These are phyloP conservation scores for Campylorhamphus procurvoides DNA, from an alignment of 2,113 vertebrate species.

Conservation along the genomic window DNA sequence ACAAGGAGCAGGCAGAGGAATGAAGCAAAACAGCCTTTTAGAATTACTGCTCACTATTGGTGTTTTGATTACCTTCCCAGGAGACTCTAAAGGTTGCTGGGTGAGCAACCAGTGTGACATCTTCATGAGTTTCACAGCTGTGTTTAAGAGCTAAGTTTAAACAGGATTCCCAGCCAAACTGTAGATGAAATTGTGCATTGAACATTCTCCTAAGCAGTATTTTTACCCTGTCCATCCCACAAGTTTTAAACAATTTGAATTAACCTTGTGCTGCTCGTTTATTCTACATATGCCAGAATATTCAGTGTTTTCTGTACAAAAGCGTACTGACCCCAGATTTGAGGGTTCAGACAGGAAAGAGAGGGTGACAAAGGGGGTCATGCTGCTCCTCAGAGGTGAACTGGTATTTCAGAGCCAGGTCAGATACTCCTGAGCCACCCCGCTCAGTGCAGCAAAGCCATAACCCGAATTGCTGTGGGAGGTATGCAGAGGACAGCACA, in stretches of 20 bases:
- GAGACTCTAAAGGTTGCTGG: background rate
- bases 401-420: background rate
- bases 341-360: background rate
- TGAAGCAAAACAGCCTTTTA: background rate
- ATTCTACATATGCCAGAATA: background rate
- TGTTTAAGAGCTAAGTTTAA: slow-evolving; percentile 31
- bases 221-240: background rate
- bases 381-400: background rate
- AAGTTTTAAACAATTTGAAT: background rate
- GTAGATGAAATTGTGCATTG: background rate
- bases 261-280: background rate
- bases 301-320: background rate
- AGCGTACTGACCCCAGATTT: background rate
- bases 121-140: slow-evolving; percentile 20
- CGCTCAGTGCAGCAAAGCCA: background rate
- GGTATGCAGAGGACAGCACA: background rate
- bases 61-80: slow-evolving; percentile 10
- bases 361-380: background rate
- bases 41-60: background rate
- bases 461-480: background rate
- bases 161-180: background rate
- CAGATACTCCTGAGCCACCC: background rate
- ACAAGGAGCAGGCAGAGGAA: background rate
- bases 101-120: background rate
- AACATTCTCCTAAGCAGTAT: background rate